Base-by-base conservation (phyloP, 2,797 vertebrate species). In the Pachyuromys duprasi region DNA sequence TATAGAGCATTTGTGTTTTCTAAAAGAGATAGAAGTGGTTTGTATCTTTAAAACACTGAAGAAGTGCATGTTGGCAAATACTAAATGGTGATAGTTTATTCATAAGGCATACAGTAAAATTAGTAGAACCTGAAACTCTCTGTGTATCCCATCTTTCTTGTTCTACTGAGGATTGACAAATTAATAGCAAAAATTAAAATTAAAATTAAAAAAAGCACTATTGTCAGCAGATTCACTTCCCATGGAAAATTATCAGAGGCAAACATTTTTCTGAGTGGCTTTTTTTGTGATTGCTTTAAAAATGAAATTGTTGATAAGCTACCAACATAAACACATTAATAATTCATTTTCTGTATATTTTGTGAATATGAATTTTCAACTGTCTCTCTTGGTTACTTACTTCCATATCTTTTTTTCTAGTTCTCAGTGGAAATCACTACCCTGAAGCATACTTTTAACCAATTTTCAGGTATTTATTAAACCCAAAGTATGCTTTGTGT, bases 51-150 rank as follows among this genome's bases (percentile, higher is more conserved):
- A 92, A 92, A 92, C 20, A 69, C 4, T 45, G 5, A 72, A 8
- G 76, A 62, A 36, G 49, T 8, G 63, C 12, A 63, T 11, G 91
- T 45, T 9, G 63, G 18, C 39, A 94, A 31, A 93, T 96, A 91
- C 93, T 96, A 84, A 60, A 94, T 95, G 92, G 33, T 39, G 65
- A 95, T 96, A 89, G 26, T 89, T 95, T 93, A 96, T 95, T 97
- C 88, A 92, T 92, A 93, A 97, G 93, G 93, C 79, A 96, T 97
- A 97, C 83, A 97, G 93, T 89, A 94, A 74, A 95, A 97, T 96
- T 98, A 97, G 92, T 97, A 96, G 95, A 91, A 93, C 55, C 57
- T 98, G 97, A 97, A 91, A 97, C 89, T 96, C 98, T 95, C 62
- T 33, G 8, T 98, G 82, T 90, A 96, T 96, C 80, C 93, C 86